phyloP scores from a whole-genome alignment of 2,797 vertebrate species.

The Odontamblyopus lacepedii region DNA sequence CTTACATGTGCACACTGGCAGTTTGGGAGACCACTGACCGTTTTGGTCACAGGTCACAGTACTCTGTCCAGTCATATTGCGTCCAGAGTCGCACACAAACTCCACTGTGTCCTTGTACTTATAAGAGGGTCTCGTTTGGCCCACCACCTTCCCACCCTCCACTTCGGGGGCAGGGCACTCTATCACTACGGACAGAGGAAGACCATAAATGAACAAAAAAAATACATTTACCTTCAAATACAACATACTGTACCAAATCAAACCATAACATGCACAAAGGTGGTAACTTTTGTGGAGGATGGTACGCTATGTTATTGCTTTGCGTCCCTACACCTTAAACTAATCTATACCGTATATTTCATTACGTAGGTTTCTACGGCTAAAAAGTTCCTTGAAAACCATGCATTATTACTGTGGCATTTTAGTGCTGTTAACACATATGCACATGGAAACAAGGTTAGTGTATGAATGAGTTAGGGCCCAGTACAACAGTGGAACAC shows the following conservation, averaged over 20 bases:
- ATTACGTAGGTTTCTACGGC: too few species aligned
- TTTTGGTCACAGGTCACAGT: neutral
- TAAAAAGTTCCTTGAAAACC: too few species aligned
- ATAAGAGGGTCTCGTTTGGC: conserved; percentile 18
- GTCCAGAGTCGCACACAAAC: neutral
- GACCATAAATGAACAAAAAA: neutral
- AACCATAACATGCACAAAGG: too few species aligned
- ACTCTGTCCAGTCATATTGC: neutral
- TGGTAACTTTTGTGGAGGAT: too few species aligned
- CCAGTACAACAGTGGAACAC: neutral
- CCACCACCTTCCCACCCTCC: fast-evolving
- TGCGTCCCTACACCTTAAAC: too few species aligned
- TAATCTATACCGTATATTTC: too few species aligned
- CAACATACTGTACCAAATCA: neutral
- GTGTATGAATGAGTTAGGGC: neutral
- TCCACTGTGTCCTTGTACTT: neutral
- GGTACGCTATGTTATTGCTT: too few species aligned
- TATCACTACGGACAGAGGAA: conserved; percentile 34
- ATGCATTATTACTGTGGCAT: neutral
- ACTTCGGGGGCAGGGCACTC: neutral
- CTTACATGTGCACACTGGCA: conserved; percentile 50
- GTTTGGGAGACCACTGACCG: conserved; percentile 13
- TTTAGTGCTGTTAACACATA: neutral
- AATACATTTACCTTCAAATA: neutral
- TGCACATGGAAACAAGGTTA: neutral